Conservation (phyloP, 1,140 invertebrate genomes). For the Diabrotica undecimpunctata region DNA sequence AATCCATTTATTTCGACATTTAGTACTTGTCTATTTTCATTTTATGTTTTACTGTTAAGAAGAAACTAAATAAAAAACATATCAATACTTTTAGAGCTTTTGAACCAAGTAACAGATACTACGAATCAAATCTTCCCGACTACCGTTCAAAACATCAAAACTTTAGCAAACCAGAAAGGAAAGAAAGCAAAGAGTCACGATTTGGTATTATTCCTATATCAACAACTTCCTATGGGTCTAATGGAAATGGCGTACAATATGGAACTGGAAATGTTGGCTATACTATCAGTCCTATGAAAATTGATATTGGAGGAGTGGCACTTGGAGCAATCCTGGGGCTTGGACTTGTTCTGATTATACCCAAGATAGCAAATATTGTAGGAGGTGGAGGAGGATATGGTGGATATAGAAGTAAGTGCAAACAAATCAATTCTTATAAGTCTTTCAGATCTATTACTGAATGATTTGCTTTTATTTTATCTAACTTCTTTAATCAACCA, state of each 20-base stretch:
- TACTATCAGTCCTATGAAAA: constrained; percentile 60
- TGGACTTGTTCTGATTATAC: constrained; percentile 71
- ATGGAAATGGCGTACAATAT: constrained; percentile 40
- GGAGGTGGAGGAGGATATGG: constrained; percentile 52
- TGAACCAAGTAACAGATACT: constrained; percentile 41
- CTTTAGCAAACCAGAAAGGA: constrained; percentile 26
- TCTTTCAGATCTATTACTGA: too few species aligned
- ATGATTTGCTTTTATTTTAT: too few species aligned
- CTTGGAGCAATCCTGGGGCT: constrained; percentile 74
- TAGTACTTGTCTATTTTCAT: too few species aligned
- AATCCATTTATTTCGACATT: too few species aligned
- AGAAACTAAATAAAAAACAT: too few species aligned
- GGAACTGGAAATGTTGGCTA: constrained; percentile 50
- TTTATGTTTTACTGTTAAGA: too few species aligned
- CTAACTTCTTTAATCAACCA: too few species aligned
- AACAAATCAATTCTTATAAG: too few species aligned
- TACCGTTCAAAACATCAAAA: constrained; percentile 24
- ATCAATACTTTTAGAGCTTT: constrained; percentile 33
- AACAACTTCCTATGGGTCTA: background rate
- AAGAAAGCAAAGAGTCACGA: constrained; percentile 29
- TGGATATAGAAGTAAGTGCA: constrained; percentile 58
- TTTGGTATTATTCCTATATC: constrained; percentile 26
- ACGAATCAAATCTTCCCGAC: constrained; percentile 34
- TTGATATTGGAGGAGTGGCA: constrained; percentile 76
- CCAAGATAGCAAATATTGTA: constrained; percentile 70